phyloP scores from a whole-genome alignment of 2,888 invertebrate genomes.

The Ophonus ardosiacus region DNA sequence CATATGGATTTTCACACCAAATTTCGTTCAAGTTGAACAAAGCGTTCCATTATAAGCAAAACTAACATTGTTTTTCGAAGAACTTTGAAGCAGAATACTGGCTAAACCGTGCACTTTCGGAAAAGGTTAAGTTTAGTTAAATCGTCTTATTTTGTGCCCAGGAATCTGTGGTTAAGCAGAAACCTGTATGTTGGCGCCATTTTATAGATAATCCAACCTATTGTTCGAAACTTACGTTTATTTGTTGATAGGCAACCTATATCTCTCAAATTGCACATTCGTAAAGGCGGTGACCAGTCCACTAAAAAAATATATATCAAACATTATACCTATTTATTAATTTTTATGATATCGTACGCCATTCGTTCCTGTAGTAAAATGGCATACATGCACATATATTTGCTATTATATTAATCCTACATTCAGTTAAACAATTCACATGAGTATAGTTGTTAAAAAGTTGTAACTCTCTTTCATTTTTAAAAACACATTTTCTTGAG shows the following conservation, averaged over 20 bases:
- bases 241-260: conserved; percentile 27
- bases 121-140: too few relatives aligned
- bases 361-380: conserved; percentile 76
- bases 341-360: conserved; percentile 70
- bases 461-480: conserved; percentile 77
- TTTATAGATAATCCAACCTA: too few relatives aligned
- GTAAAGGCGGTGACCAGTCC: conserved; percentile 6
- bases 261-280: conserved; percentile 47
- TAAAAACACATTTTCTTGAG: conserved; percentile 80
- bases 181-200: too few relatives aligned
- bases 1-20: too few relatives aligned
- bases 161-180: too few relatives aligned
- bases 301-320: conserved; percentile 47
- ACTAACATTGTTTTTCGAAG: too few relatives aligned
- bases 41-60: too few relatives aligned
- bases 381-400: conserved; percentile 81
- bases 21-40: too few relatives aligned
- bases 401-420: conserved; percentile 76
- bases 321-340: conserved; percentile 32
- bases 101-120: too few relatives aligned
- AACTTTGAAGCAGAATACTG: too few relatives aligned
- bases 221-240: conserved; percentile 50
- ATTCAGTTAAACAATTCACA: conserved; percentile 82
- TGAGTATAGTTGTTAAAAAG: conserved; percentile 78
- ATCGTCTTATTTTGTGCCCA: too few relatives aligned